phyloP scores from a whole-genome alignment of 2,113 vertebrate species.

The Cygnus atratus region DNA sequence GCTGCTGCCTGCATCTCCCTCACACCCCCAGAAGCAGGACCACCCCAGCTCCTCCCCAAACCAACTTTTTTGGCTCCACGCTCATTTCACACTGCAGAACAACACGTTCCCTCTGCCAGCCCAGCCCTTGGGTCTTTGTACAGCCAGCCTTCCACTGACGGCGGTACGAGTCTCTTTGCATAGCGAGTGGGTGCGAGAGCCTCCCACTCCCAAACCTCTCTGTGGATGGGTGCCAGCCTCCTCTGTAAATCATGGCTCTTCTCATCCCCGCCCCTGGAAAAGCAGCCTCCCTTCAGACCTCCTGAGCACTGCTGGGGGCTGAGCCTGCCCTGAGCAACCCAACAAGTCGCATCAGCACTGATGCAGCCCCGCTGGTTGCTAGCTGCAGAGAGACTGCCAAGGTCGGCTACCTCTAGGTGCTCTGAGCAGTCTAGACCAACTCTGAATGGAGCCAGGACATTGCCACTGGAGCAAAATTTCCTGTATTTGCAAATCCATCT shows the following conservation, averaged over 20 bases:
- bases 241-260: not conserved
- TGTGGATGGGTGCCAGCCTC: not conserved
- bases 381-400: not conserved
- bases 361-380: not conserved
- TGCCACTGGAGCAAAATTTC: constrained; percentile 20
- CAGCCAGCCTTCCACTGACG: constrained; percentile 13
- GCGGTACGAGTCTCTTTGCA: constrained; percentile 20
- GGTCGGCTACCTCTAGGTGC: rapidly evolving
- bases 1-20: not conserved
- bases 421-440: not conserved
- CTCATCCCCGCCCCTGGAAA: not conserved
- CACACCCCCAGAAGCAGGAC: not conserved
- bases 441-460: not conserved
- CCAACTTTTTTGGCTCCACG: not conserved
- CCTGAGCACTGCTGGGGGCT: not conserved
- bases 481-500: constrained; percentile 43
- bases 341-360: not conserved
- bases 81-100: not conserved
- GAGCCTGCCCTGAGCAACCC: not conserved
- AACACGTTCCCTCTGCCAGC: constrained; percentile 20
- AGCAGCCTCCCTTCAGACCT: not conserved
- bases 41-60: not conserved
- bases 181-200: constrained; percentile 26
- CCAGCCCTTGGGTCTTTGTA: constrained; percentile 38
- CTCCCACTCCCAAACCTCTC: constrained; percentile 36